Evolutionary conservation across 1,140 invertebrate genomes (phyloP).

Genomic region (Drosophila miranda): DNA sequence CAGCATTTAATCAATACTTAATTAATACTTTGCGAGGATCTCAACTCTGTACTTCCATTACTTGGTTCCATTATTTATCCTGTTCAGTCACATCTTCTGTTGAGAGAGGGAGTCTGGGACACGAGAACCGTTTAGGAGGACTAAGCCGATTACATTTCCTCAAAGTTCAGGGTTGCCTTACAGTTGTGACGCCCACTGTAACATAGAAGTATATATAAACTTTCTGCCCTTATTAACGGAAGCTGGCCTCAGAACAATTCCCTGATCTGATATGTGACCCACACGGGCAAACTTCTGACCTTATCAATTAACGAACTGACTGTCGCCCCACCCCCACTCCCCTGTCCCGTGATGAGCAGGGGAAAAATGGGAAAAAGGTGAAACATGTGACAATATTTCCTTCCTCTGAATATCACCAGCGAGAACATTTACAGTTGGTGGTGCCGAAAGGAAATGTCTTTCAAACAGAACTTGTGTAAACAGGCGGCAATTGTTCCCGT

Average conservation of each 20-base stretch:
- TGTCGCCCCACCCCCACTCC: constrained; percentile 4
- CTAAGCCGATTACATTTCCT: neutral
- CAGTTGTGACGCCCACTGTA: too few relatives aligned
- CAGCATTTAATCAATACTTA: too few relatives aligned
- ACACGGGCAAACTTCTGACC: constrained; percentile 26
- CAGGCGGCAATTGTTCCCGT: constrained; percentile 31
- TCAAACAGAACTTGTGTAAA: constrained; percentile 46
- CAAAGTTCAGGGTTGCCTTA: neutral
- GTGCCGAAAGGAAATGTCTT: constrained; percentile 55
- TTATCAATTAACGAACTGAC: constrained; percentile 69
- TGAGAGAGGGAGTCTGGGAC: neutral
- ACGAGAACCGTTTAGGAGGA: neutral
- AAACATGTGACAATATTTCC: constrained; percentile 63
- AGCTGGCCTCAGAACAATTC: constrained; percentile 40
- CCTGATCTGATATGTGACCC: constrained; percentile 30
- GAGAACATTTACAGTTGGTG: constrained; percentile 39
- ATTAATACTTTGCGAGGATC: too few relatives aligned
- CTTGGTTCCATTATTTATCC: too few relatives aligned
- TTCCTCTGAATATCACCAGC: constrained; percentile 37
- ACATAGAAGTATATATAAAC: constrained; percentile 12
- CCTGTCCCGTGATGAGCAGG: constrained; percentile 11
- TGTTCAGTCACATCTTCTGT: too few relatives aligned
- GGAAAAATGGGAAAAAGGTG: constrained; percentile 3
- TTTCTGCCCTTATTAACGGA: constrained; percentile 26
- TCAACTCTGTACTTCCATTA: too few relatives aligned